phyloP scores from a whole-genome alignment of 2,888 invertebrate genomes.

The Cerastis rubricosa region DNA sequence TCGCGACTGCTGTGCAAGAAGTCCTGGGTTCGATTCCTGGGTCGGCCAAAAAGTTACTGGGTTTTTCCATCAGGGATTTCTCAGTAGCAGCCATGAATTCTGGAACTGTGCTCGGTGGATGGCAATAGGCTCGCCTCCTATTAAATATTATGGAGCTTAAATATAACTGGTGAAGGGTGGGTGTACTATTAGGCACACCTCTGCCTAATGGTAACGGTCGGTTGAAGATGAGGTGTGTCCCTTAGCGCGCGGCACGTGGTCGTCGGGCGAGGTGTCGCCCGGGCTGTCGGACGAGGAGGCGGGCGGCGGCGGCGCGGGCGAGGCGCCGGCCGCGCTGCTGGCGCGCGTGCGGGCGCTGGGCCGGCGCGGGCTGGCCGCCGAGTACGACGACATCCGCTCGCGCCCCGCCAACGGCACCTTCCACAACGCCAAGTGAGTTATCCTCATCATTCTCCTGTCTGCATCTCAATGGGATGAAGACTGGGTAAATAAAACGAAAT shows the following conservation, averaged over 20 bases:
- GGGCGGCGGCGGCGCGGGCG: slow-evolving; percentile 91
- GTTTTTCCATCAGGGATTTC: too few relatives aligned
- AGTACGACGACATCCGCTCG: slow-evolving; percentile 97
- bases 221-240: background rate
- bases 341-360: slow-evolving; percentile 94
- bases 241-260: slow-evolving; percentile 87
- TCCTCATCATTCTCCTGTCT: background rate
- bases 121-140: too few relatives aligned
- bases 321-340: slow-evolving; percentile 94
- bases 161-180: too few relatives aligned
- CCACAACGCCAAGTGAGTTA: slow-evolving; percentile 87
- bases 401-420: slow-evolving; percentile 97
- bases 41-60: too few relatives aligned
- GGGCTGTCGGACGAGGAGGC: slow-evolving; percentile 98
- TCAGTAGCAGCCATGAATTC: too few relatives aligned
- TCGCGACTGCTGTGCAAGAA: too few relatives aligned
- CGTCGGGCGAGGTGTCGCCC: slow-evolving; percentile 92
- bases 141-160: too few relatives aligned
- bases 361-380: slow-evolving; percentile 95
- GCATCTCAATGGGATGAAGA: background rate
- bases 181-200: too few relatives aligned
- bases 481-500: too few relatives aligned
- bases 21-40: too few relatives aligned
- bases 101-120: too few relatives aligned
- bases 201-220: too few relatives aligned